Conservation (phyloP, 2,113 vertebrate species). For the Perccottus glenii region DNA sequence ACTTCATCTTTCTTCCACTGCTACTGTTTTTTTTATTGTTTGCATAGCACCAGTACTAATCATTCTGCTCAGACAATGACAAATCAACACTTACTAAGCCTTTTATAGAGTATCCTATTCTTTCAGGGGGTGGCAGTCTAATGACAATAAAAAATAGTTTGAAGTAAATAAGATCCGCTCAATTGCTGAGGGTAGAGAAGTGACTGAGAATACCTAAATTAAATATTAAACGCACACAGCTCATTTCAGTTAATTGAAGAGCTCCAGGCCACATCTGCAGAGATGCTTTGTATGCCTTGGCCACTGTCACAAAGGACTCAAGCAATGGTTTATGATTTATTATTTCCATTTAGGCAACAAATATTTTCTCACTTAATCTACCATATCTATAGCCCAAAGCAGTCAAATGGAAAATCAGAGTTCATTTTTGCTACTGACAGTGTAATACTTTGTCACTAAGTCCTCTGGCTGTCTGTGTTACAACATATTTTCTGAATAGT, state of each 20-base stretch:
- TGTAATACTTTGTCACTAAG: not conserved
- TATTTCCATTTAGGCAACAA: slow-evolving; percentile 16
- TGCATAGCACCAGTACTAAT: slow-evolving; percentile 2
- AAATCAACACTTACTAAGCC: not conserved
- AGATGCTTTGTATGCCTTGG: not conserved
- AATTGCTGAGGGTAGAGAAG: slow-evolving; percentile 2
- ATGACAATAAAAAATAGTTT: slow-evolving; percentile 22
- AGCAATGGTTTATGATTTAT: slow-evolving; percentile 32
- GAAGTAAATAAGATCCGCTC: slow-evolving; percentile 34
- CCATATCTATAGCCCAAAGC: slow-evolving; percentile 24
- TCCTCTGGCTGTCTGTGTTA: not conserved
- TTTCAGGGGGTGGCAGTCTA: slow-evolving; percentile 11
- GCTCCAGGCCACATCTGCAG: slow-evolving; percentile 26
- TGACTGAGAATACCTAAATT: slow-evolving; percentile 17
- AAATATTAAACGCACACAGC: slow-evolving; percentile 26
- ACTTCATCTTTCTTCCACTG: not conserved
- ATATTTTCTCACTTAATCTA: slow-evolving; percentile 27
- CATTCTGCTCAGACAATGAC: slow-evolving; percentile 10
- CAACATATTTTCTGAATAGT: not conserved
- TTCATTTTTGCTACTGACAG: not conserved
- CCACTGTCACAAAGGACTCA: not conserved
- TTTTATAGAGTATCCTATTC: not conserved
- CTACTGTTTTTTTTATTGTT: slow-evolving; percentile 2
- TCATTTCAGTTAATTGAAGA: slow-evolving; percentile 39
- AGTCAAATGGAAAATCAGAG: not conserved